Percentiles rank a stretch among this genome's conserved stretches.
phyloP scores from a whole-genome alignment of 2,888 invertebrate genomes.

The Bombylius discolor region DNA sequence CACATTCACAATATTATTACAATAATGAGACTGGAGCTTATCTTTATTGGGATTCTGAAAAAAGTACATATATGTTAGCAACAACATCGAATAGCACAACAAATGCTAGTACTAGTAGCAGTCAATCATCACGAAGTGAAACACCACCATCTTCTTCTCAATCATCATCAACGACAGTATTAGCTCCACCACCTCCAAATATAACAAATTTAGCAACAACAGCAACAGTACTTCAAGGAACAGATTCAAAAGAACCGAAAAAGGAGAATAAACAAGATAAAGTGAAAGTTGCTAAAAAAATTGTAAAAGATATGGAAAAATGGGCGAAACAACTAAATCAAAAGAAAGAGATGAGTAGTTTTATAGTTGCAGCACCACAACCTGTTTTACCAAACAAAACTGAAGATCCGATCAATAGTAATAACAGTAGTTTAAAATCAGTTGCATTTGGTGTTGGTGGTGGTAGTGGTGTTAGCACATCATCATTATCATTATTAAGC shows the following conservation, averaged over 20 bases:
- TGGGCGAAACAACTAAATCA: slow-evolving; percentile 98
- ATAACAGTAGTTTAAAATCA: neutral
- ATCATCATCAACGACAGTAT: slow-evolving; percentile 17
- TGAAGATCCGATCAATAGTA: slow-evolving; percentile 10
- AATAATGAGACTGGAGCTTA: slow-evolving; percentile 84
- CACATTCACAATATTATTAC: slow-evolving; percentile 91
- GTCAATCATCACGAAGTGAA: neutral
- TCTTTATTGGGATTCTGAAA: slow-evolving; percentile 84
- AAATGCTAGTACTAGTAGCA: neutral
- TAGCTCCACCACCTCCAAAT: slow-evolving; percentile 4
- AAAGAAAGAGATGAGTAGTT: slow-evolving; percentile 59
- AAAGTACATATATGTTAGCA: slow-evolving; percentile 48
- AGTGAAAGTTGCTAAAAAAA: slow-evolving; percentile 94
- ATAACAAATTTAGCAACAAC: slow-evolving; percentile 19
- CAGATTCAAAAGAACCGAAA: slow-evolving; percentile 31
- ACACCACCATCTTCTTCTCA: slow-evolving; percentile 11
- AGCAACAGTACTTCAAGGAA: slow-evolving; percentile 26
- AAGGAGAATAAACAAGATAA: slow-evolving; percentile 69
- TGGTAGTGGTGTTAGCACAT: neutral
- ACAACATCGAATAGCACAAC: slow-evolving; percentile 21
- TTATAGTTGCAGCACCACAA: slow-evolving; percentile 28
- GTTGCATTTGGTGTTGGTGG: slow-evolving; percentile 9
- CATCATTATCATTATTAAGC: slow-evolving; percentile 1
- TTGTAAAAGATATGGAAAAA: slow-evolving; percentile 72
- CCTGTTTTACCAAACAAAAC: slow-evolving; percentile 22